phyloP scores from a whole-genome alignment of 2,888 invertebrate genomes.

The Ceriagrion tenellum region DNA sequence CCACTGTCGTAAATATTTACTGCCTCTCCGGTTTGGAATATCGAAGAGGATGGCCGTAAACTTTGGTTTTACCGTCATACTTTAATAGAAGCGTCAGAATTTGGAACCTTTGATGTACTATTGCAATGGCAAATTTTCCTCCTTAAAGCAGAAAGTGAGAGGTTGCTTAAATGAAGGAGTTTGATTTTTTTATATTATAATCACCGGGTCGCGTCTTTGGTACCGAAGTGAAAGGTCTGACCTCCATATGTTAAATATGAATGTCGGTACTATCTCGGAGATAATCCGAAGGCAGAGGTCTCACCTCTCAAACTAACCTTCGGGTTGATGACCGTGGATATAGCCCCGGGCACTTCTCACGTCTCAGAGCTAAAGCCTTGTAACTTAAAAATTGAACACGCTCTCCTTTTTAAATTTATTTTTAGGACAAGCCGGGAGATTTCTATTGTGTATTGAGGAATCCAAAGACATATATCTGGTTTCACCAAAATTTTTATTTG shows the following conservation, averaged over 20 bases:
- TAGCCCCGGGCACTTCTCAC: not conserved
- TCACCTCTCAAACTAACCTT: not conserved
- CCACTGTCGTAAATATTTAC: no score
- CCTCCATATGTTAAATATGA: not conserved
- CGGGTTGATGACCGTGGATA: not conserved
- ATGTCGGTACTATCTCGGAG: not conserved
- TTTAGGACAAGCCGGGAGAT: not conserved
- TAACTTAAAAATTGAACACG: not conserved
- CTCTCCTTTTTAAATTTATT: not conserved
- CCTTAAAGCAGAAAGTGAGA: not conserved
- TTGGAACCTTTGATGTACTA: no score
- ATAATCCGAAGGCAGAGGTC: not conserved
- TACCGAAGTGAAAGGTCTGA: not conserved
- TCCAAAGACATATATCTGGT: not conserved
- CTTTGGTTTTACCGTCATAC: no score
- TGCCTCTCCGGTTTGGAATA: no score
- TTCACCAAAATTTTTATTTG: constrained; percentile 56
- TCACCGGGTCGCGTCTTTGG: not conserved
- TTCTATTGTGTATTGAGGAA: not conserved
- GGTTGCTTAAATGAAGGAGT: not conserved
- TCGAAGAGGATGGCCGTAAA: no score
- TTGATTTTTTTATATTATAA: not conserved
- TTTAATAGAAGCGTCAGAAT: no score
- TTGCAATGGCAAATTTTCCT: not conserved
- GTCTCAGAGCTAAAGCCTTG: not conserved